Conservation (phyloP, 2,888 invertebrate species). For the Drosophila mayaguana region DNA sequence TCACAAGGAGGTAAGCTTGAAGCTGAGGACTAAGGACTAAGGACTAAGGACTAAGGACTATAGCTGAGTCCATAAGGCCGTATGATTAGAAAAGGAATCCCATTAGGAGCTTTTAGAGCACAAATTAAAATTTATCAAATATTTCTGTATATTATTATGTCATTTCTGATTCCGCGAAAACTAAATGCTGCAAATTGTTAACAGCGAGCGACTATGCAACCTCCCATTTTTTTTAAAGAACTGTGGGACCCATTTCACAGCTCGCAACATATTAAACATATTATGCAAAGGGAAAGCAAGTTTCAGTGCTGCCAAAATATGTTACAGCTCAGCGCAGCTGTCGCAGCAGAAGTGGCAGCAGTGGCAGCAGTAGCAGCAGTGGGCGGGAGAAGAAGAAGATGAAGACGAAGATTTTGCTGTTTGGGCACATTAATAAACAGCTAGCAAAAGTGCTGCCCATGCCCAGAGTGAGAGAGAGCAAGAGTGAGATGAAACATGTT, state of each 20-base stretch:
- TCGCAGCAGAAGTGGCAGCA: conserved; percentile 32
- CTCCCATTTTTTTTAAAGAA: neutral
- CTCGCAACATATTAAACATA: conserved; percentile 7
- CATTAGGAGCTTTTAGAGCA: too few relatives aligned
- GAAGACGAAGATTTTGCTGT: conserved; percentile 32
- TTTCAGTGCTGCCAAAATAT: conserved; percentile 19
- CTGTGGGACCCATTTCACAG: neutral
- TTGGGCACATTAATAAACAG: conserved; percentile 54
- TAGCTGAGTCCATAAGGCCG: too few relatives aligned
- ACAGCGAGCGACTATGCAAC: neutral
- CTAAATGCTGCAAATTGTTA: neutral
- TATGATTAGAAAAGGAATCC: too few relatives aligned
- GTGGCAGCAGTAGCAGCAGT: neutral
- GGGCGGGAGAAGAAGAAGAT: neutral
- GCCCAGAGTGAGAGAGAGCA: conserved; percentile 7
- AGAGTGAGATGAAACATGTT: conserved; percentile 37
- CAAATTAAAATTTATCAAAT: too few relatives aligned
- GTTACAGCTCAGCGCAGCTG: conserved; percentile 43
- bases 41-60: too few relatives aligned
- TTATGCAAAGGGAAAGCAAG: conserved; percentile 2
- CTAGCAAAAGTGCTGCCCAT: conserved; percentile 49
- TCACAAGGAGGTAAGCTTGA: too few relatives aligned
- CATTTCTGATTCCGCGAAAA: too few relatives aligned
- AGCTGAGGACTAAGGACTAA: too few relatives aligned
- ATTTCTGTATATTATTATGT: too few relatives aligned